Evolutionary conservation across 2,888 invertebrate genomes (phyloP).

Genomic region (Pinctada fucata): DNA sequence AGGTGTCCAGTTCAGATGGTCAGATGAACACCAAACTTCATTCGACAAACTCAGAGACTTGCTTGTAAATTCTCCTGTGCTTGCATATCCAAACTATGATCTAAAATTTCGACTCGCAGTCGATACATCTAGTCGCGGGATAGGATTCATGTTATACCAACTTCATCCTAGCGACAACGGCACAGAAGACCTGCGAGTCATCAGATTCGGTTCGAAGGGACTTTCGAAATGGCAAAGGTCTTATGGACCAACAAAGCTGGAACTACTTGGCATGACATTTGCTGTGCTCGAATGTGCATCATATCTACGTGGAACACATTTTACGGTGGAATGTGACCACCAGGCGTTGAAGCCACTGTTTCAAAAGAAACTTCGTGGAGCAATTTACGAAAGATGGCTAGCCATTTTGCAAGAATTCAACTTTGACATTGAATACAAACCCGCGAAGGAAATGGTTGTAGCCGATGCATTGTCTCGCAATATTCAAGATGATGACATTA

Average conservation of each 20-base stretch:
- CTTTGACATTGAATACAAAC: slow-evolving; percentile 31
- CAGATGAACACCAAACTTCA: slow-evolving; percentile 6
- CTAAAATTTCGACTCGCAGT: slow-evolving; percentile 35
- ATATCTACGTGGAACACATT: slow-evolving; percentile 17
- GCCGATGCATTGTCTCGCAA: slow-evolving; percentile 32
- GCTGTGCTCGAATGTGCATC: slow-evolving; percentile 22
- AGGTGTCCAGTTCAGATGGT: slow-evolving; percentile 19
- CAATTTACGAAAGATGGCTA: slow-evolving; percentile 30
- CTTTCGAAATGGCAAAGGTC: slow-evolving; percentile 22
- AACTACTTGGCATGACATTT: slow-evolving; percentile 26
- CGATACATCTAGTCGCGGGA: slow-evolving; percentile 37
- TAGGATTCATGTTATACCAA: slow-evolving; percentile 26
- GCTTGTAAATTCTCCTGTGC: slow-evolving; percentile 7
- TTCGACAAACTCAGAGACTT: slow-evolving; percentile 12
- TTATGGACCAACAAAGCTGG: slow-evolving; percentile 24
- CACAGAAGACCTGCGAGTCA: background rate
- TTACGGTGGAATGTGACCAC: slow-evolving; percentile 32
- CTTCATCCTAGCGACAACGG: background rate
- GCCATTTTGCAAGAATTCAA: slow-evolving; percentile 28
- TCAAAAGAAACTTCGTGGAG: slow-evolving; percentile 7
- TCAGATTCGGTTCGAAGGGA: slow-evolving; percentile 24
- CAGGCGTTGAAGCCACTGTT: slow-evolving; percentile 27
- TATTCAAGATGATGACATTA: background rate
- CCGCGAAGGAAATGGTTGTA: slow-evolving; percentile 26
- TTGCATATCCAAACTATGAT: slow-evolving; percentile 24